Conservation (phyloP, 2,797 vertebrate species). For the Sebastes glaucus region DNA sequence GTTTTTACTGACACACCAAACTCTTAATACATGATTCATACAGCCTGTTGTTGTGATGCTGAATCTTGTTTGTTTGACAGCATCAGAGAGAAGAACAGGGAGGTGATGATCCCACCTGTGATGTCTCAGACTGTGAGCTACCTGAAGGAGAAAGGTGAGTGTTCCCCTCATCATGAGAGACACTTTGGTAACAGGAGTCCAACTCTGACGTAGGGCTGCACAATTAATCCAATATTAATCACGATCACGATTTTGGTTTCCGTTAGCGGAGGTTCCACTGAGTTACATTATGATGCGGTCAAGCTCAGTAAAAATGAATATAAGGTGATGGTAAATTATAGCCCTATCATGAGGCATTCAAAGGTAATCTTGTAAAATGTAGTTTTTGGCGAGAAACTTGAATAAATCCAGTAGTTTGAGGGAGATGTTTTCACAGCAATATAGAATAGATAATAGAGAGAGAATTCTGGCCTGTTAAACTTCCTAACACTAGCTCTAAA, state of each 20-base stretch:
- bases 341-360: not conserved
- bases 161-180: not conserved
- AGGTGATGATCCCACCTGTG: constrained; percentile 83
- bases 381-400: not conserved
- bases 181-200: not conserved
- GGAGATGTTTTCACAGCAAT: not conserved
- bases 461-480: not conserved
- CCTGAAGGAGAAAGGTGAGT: constrained; percentile 86
- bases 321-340: too few species aligned
- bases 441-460: not conserved
- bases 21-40: not conserved
- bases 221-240: too few species aligned
- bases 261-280: too few species aligned
- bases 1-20: not conserved
- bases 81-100: constrained; percentile 86
- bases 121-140: constrained; percentile 84
- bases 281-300: too few species aligned
- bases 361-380: not conserved
- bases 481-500: not conserved
- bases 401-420: not conserved
- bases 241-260: too few species aligned
- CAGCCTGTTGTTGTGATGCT: too few species aligned
- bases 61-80: constrained; percentile 56
- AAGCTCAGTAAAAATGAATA: too few species aligned
- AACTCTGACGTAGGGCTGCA: too few species aligned